Conservation (phyloP, 2,888 invertebrate species). For the Pardosa pseudoannulata region DNA sequence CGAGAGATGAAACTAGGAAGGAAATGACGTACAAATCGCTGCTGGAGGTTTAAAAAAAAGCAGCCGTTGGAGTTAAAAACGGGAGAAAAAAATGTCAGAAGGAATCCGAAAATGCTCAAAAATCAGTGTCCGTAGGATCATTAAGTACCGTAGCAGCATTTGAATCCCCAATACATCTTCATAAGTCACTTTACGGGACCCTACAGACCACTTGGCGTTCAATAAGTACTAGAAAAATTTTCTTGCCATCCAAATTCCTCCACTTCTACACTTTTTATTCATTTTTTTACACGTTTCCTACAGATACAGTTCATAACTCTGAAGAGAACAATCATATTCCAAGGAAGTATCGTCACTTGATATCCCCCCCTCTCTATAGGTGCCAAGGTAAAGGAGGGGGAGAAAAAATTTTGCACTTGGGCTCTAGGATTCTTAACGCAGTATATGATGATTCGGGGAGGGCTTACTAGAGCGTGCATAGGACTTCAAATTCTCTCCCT, state of each 20-base stretch:
- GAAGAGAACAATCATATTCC: slow-evolving; percentile 67
- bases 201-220: slow-evolving; percentile 56
- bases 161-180: slow-evolving; percentile 54
- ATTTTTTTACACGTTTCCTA: slow-evolving; percentile 26
- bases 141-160: slow-evolving; percentile 42
- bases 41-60: not conserved
- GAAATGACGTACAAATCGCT: slow-evolving; percentile 41
- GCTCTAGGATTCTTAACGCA: slow-evolving; percentile 45
- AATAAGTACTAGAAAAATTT: slow-evolving; percentile 66
- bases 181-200: slow-evolving; percentile 70
- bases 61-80: not conserved
- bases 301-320: slow-evolving; percentile 67
- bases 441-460: slow-evolving; percentile 65
- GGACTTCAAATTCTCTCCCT: slow-evolving; percentile 4
- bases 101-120: slow-evolving; percentile 10
- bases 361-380: slow-evolving; percentile 17
- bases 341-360: slow-evolving; percentile 63
- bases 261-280: slow-evolving; percentile 15
- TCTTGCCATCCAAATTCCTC: slow-evolving; percentile 46
- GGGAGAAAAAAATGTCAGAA: slow-evolving; percentile 11
- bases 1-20: slow-evolving; percentile 17
- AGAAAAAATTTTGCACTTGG: slow-evolving; percentile 43
- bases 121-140: slow-evolving; percentile 68
- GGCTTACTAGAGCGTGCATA: slow-evolving; percentile 51
- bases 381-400: not conserved